Percentiles rank a stretch among this genome's conserved stretches.
Conservation (phyloP, 2,797 vertebrate species). For the Chromis chromis region DNA sequence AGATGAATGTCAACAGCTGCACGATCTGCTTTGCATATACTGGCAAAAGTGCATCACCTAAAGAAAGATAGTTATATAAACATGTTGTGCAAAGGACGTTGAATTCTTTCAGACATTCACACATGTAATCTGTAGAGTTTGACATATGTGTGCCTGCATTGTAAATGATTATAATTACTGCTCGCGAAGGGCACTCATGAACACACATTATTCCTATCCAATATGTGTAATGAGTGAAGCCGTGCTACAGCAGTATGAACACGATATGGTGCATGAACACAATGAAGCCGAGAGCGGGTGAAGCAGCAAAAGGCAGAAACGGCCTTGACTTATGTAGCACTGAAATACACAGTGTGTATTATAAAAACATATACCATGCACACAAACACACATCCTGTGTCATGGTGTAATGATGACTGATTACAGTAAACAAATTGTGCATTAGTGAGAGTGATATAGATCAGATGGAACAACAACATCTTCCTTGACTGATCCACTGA, state of each 20-base stretch:
- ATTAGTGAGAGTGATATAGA: conserved; percentile 55
- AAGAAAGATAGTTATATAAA: conserved; percentile 2
- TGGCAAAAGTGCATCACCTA: conserved; percentile 6
- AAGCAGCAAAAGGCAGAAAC: conserved; percentile 26
- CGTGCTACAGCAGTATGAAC: conserved; percentile 35
- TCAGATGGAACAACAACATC: conserved; percentile 46
- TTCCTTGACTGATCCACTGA: conserved; percentile 48
- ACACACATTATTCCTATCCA: conserved; percentile 35
- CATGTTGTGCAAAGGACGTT: neutral
- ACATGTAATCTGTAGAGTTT: conserved; percentile 8
- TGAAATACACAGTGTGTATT: conserved; percentile 27
- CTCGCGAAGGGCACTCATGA: conserved; percentile 8
- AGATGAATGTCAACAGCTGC: conserved; percentile 17
- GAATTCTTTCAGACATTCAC: neutral
- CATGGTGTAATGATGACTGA: conserved; percentile 57
- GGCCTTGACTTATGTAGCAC: conserved; percentile 32
- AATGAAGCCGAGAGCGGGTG: conserved; percentile 20
- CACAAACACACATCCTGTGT: conserved; percentile 5
- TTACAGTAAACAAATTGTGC: conserved; percentile 37
- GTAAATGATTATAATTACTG: conserved; percentile 26
- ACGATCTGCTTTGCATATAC: conserved; percentile 19
- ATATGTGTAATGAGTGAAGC: conserved; percentile 42
- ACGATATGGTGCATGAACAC: conserved; percentile 52
- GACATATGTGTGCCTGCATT: conserved; percentile 6
- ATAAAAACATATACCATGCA: neutral